Percentiles rank a stretch among this genome's conserved stretches.
phyloP scores from a whole-genome alignment of 1,140 invertebrate genomes.

The Trinorchestia longiramus region DNA sequence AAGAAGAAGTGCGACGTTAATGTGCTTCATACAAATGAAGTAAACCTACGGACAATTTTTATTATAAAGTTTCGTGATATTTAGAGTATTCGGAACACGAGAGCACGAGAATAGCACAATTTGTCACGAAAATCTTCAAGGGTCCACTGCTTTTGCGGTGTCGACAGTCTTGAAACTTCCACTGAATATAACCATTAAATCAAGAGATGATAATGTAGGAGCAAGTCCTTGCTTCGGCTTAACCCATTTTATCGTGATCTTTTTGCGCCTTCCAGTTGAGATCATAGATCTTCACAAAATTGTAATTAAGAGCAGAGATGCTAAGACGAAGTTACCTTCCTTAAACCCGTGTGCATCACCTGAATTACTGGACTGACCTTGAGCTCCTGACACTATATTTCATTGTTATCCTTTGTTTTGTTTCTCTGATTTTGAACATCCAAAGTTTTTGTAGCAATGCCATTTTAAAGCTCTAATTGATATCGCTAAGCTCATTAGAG shows the following conservation, averaged over 20 bases:
- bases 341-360: neutral
- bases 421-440: neutral
- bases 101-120: too few species aligned
- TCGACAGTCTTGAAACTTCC: neutral
- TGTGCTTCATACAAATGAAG: too few species aligned
- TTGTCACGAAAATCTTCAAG: neutral
- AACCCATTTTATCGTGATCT: neutral
- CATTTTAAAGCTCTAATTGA: slow-evolving; percentile 22
- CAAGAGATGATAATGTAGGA: neutral
- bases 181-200: neutral
- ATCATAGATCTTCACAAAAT: neutral
- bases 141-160: neutral
- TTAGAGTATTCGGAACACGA: too few species aligned
- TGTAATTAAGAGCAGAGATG: neutral
- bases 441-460: neutral
- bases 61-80: too few species aligned
- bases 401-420: slow-evolving; percentile 1
- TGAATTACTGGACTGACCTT: neutral
- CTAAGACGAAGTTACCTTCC: neutral
- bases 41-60: too few species aligned
- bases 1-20: too few species aligned
- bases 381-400: neutral
- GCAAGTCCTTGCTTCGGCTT: neutral
- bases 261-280: neutral
- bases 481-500: slow-evolving; percentile 39